Conservation (phyloP, 2,113 vertebrate species). For the Chrysemys picta region DNA sequence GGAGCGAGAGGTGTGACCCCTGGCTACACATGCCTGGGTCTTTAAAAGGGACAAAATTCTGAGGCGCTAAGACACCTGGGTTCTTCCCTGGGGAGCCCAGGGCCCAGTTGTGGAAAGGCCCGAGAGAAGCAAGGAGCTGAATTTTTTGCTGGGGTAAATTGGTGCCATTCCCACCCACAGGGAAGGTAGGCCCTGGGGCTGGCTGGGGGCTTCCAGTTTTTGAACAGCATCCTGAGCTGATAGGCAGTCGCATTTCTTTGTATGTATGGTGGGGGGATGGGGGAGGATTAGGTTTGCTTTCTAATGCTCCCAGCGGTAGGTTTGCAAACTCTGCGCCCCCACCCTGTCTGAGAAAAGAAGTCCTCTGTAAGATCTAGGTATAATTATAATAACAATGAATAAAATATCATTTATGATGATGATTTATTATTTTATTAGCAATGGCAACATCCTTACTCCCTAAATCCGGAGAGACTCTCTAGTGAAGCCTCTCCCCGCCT, state of each 20-base stretch:
- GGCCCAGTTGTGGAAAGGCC: background rate
- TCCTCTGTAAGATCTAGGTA: background rate
- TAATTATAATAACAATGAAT: too few species aligned
- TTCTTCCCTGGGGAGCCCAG: background rate
- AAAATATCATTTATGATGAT: too few species aligned
- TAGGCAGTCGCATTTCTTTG: background rate
- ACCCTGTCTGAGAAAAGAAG: background rate
- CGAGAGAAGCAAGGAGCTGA: fast-evolving
- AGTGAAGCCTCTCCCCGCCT: conserved; percentile 30
- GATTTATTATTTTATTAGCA: background rate
- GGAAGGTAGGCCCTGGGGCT: background rate
- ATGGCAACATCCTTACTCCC: conserved; percentile 42
- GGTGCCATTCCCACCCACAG: background rate
- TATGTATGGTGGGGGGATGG: background rate
- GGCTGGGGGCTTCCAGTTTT: background rate
- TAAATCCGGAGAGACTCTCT: conserved; percentile 2
- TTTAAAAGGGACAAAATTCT: background rate
- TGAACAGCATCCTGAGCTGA: background rate
- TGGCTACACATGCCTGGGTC: fast-evolving
- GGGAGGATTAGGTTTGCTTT: background rate
- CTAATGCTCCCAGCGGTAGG: fast-evolving
- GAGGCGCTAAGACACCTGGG: fast-evolving
- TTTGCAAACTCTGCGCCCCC: fast-evolving
- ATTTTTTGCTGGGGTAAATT: fast-evolving
- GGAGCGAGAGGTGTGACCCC: fast-evolving